phyloP scores from a whole-genome alignment of 1,140 invertebrate species.

The Phortica variegata region DNA sequence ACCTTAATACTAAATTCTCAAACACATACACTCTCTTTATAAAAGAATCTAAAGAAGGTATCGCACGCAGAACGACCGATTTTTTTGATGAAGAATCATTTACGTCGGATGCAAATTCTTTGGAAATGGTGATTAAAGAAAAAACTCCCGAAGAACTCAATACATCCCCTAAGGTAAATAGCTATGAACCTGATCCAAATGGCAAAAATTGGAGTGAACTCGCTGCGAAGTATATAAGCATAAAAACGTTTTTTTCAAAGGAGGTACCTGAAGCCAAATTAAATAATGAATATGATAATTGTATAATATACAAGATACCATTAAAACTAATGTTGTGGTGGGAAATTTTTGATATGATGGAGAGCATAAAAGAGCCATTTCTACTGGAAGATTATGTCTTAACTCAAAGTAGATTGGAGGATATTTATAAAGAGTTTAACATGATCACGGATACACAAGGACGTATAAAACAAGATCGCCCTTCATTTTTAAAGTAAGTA shows the following conservation, averaged over 20 bases:
- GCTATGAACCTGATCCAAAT: background rate
- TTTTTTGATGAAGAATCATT: background rate
- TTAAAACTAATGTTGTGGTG: background rate
- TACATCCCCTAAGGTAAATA: too few relatives aligned
- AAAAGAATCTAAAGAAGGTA: background rate
- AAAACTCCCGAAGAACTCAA: too few relatives aligned
- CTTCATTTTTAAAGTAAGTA: too few relatives aligned
- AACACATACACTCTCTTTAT: conserved; percentile 1
- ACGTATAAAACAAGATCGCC: too few relatives aligned
- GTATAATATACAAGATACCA: conserved; percentile 8
- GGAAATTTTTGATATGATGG: conserved; percentile 5
- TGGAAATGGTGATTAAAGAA: too few relatives aligned
- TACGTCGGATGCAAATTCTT: too few relatives aligned
- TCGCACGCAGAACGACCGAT: background rate
- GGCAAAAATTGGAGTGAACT: background rate
- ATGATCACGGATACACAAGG: too few relatives aligned
- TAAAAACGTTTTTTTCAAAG: background rate
- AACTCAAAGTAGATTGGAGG: too few relatives aligned
- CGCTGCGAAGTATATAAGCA: background rate
- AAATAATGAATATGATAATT: background rate
- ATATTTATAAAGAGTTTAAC: too few relatives aligned
- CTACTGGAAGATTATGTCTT: too few relatives aligned
- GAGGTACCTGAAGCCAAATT: background rate
- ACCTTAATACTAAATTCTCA: background rate
- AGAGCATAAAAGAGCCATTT: too few relatives aligned